A percentile compares a stretch with the other conserved stretches of the same genome.
Conservation (phyloP, 2,797 vertebrate species). For the Melanogrammus aeglefinus region DNA sequence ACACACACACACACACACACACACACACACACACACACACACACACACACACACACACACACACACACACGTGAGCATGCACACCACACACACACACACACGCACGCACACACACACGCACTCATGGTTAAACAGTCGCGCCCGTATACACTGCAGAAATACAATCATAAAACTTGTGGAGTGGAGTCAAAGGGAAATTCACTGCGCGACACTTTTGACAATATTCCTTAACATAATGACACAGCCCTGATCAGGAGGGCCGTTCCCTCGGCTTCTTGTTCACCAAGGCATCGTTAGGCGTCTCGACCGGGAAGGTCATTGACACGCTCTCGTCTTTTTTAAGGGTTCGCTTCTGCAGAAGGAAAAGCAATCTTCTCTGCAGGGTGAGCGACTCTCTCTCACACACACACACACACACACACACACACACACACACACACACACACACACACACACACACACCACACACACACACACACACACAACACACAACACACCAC, state of each 20-base stretch:
- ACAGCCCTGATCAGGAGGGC: background rate
- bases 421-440: too few species aligned
- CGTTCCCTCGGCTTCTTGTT: background rate
- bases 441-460: too few species aligned
- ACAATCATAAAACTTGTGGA: conserved; percentile 37
- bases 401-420: background rate
- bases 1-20: conserved; percentile 4
- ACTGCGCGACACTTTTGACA: background rate
- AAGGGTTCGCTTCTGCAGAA: background rate
- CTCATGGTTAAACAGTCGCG: background rate
- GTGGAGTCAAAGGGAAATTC: conserved; percentile 22
- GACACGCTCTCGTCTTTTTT: background rate
- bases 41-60: background rate
- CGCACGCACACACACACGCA: conserved; percentile 7
- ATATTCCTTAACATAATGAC: background rate
- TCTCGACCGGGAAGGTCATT: too few species aligned
- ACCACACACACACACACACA: background rate
- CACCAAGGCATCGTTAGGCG: too few species aligned
- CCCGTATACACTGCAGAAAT: conserved; percentile 45
- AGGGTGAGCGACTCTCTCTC: too few species aligned
- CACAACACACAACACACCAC: too few species aligned
- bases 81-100: conserved; percentile 11
- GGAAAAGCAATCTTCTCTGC: background rate
- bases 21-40: conserved; percentile 15
- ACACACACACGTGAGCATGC: conserved; percentile 2